Evolutionary conservation across 2,888 invertebrate genomes (phyloP).

Genomic region (Eudemis profundana): DNA sequence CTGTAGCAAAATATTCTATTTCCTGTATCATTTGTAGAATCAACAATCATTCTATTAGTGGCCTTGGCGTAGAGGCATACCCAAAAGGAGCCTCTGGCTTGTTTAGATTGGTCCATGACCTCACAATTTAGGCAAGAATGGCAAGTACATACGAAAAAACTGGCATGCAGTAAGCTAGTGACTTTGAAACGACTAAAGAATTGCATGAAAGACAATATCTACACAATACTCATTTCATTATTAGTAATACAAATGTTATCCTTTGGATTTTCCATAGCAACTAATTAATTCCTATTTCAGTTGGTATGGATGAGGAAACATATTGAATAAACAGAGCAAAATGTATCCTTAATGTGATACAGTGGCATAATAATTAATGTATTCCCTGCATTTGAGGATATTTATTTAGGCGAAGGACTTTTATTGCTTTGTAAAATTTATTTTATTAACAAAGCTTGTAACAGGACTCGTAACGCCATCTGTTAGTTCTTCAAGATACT

Average conservation of each 20-base stretch:
- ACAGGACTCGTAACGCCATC: slow-evolving; percentile 49
- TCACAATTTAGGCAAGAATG: slow-evolving; percentile 48
- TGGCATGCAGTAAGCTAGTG: slow-evolving; percentile 12
- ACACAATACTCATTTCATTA: no score
- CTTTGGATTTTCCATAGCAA: slow-evolving; percentile 23
- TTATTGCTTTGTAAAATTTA: not conserved
- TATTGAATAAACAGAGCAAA: not conserved
- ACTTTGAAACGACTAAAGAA: no score
- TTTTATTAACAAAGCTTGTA: slow-evolving; percentile 10
- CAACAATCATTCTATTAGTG: slow-evolving; percentile 32
- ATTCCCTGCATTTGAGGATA: not conserved
- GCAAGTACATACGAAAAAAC: slow-evolving; percentile 41
- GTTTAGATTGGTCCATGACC: slow-evolving; percentile 53
- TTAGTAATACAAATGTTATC: no score
- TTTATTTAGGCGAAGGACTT: not conserved
- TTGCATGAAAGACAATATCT: no score
- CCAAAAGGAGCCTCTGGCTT: slow-evolving; percentile 56
- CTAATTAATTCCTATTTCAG: not conserved
- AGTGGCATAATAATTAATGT: not conserved
- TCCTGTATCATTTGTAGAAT: not conserved
- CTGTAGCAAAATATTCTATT: not conserved
- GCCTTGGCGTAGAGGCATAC: slow-evolving; percentile 53
- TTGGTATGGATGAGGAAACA: slow-evolving; percentile 2
- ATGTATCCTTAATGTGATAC: not conserved
- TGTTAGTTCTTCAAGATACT: slow-evolving; percentile 42